Conservation (phyloP, 2,113 vertebrate species). For the Orcinus orca region DNA sequence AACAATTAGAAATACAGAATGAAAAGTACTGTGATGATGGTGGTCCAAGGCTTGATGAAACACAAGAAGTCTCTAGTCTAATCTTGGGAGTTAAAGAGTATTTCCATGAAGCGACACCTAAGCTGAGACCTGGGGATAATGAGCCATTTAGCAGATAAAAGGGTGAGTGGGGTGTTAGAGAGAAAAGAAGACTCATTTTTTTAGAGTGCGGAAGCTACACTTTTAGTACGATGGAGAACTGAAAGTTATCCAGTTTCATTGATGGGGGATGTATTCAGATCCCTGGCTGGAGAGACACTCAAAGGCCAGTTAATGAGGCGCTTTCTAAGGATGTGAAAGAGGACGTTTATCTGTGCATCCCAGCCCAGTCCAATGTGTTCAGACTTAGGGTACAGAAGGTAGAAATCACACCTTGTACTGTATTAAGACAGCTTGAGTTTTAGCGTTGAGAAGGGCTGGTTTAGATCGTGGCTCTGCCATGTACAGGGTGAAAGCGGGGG, state of each 20-base stretch:
- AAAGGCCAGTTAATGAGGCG: background rate
- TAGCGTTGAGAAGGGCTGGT: background rate
- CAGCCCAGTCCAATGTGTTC: background rate
- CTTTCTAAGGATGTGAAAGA: background rate
- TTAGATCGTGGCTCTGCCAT: background rate
- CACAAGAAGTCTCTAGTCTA: background rate
- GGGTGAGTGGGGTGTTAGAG: background rate
- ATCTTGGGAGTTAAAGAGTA: background rate
- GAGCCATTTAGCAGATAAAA: background rate
- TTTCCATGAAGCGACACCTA: background rate
- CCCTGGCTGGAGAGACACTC: background rate
- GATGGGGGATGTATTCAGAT: background rate
- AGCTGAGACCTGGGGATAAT: background rate
- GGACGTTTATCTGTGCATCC: background rate
- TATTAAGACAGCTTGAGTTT: background rate
- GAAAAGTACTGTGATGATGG: background rate
- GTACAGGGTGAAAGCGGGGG: background rate
- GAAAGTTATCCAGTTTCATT: background rate
- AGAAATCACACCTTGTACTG: background rate
- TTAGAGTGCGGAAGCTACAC: background rate
- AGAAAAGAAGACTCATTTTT: background rate
- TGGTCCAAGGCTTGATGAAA: background rate
- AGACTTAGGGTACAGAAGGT: background rate
- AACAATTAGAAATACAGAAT: background rate
- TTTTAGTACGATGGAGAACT: background rate